Conservation (phyloP, 2,797 vertebrate species). For the Tinamus major region DNA sequence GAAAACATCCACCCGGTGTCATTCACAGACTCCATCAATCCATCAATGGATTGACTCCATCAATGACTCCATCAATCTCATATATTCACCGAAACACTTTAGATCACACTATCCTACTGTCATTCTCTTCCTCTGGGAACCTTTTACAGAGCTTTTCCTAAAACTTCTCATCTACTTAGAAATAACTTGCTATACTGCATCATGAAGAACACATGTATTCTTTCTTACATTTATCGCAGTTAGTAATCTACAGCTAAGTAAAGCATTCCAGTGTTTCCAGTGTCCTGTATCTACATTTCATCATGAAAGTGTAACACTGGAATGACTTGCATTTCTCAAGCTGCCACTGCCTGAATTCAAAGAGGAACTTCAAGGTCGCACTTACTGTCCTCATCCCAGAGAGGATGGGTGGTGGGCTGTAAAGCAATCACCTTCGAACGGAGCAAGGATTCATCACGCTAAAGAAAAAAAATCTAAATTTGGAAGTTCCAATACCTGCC, state of each 20-base stretch:
- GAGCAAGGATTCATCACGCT: fast-evolving
- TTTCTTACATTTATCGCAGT: not conserved
- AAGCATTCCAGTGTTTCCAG: not conserved
- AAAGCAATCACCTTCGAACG: not conserved
- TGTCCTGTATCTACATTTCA: fast-evolving
- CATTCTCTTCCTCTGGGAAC: not conserved
- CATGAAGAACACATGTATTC: not conserved
- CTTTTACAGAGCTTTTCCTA: not conserved
- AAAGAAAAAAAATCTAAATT: not conserved
- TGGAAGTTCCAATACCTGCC: not conserved
- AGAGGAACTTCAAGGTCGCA: not conserved
- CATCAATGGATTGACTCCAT: too few species aligned
- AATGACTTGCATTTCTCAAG: not conserved
- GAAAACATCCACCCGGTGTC: not conserved
- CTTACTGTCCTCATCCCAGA: not conserved
- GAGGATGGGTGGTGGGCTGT: not conserved
- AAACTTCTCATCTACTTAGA: not conserved
- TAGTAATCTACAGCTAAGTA: not conserved
- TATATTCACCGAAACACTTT: not conserved
- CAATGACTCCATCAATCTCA: not conserved
- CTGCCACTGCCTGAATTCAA: not conserved
- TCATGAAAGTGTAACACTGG: not conserved
- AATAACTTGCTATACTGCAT: not conserved
- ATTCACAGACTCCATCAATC: not conserved
- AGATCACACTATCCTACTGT: fast-evolving